A percentile compares a stretch with the other conserved stretches of the same genome.
phyloP scores from a whole-genome alignment of 2,888 invertebrate genomes.

The Heteromyza rotundicornis region DNA sequence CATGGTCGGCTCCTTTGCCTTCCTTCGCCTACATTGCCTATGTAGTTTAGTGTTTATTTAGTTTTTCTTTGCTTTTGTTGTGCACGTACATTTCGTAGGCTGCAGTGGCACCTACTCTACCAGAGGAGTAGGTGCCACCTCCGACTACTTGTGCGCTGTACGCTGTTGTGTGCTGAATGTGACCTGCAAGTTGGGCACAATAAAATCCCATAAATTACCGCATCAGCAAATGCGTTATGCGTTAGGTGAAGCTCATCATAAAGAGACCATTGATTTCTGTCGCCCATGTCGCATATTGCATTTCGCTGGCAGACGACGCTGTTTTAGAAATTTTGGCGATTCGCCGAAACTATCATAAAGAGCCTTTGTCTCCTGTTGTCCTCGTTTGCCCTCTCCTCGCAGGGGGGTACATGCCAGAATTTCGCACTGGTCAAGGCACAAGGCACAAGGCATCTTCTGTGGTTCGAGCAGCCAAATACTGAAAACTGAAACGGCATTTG shows the following conservation, averaged over 20 bases:
- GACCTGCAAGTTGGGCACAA: slow-evolving; percentile 1
- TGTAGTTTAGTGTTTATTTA: slow-evolving; percentile 40
- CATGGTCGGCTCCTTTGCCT: no score
- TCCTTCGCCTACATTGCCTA: no score
- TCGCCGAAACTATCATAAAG: not conserved
- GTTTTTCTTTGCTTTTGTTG: slow-evolving; percentile 22
- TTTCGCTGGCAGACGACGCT: not conserved
- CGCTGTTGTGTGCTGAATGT: not conserved
- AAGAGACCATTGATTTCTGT: slow-evolving; percentile 47
- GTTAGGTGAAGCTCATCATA: slow-evolving; percentile 16
- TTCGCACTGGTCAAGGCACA: slow-evolving; percentile 1
- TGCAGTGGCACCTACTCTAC: no score
- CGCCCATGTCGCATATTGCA: slow-evolving; percentile 18
- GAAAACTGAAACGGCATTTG: slow-evolving; percentile 2
- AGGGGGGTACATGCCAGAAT: not conserved
- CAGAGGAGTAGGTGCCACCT: no score
- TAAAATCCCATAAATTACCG: slow-evolving; percentile 25
- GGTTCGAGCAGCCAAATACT: not conserved
- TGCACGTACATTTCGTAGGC: not conserved
- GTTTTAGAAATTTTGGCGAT: not conserved
- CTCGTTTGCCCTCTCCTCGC: not conserved
- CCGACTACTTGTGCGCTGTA: no score
- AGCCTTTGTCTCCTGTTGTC: slow-evolving; percentile 2
- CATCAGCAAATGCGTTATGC: slow-evolving; percentile 22
- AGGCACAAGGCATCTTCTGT: slow-evolving; percentile 4